Evolutionary conservation across 2,797 vertebrate genomes (phyloP).

Genomic region (Ciconia nigra): DNA sequence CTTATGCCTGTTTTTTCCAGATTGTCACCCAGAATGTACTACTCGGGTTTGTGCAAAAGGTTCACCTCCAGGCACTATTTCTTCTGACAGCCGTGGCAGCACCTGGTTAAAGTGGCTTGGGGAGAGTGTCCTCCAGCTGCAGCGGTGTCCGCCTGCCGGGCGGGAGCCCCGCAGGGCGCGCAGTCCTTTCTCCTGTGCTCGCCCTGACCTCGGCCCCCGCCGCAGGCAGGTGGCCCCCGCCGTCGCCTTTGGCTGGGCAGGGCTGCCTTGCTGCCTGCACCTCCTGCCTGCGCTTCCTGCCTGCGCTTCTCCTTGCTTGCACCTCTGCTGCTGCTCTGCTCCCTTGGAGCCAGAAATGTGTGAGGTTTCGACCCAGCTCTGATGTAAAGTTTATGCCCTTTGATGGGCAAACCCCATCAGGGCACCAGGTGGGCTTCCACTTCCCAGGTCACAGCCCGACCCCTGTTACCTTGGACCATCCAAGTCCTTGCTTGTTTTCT

Average conservation of each 20-base stretch:
- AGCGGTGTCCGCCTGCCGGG: background rate
- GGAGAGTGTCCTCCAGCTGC: rapidly evolving
- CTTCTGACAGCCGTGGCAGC: background rate
- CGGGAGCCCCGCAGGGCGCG: background rate
- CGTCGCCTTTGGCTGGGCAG: background rate
- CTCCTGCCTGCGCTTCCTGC: background rate
- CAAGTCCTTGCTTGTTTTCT: background rate
- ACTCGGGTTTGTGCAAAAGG: background rate
- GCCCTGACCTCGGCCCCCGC: rapidly evolving
- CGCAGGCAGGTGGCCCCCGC: background rate
- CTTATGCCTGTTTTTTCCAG: background rate
- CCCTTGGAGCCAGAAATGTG: background rate
- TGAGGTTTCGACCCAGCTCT: background rate
- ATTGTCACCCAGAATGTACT: background rate
- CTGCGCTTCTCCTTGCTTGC: background rate
- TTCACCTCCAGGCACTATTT: background rate
- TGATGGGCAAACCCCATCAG: background rate
- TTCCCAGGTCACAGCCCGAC: background rate
- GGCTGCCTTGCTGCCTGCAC: background rate
- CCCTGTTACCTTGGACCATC: background rate
- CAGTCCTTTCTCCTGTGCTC: background rate
- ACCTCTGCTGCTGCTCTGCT: background rate
- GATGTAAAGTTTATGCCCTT: background rate
- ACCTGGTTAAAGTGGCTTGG: background rate
- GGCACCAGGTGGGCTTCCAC: background rate